Evolutionary conservation across 1,140 invertebrate genomes (phyloP).

Genomic region (Oedothorax gibbosus): DNA sequence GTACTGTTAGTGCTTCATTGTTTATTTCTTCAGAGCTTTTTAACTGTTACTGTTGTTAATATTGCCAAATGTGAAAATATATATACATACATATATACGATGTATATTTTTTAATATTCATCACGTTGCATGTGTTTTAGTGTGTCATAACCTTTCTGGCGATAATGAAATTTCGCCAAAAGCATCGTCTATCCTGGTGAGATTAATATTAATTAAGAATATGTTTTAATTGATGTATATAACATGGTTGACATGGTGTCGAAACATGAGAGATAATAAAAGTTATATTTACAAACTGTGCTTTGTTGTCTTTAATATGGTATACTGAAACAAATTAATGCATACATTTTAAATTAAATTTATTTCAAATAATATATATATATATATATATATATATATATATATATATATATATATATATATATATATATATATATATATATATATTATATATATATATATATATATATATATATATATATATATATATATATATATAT

Average conservation of each 20-base stretch:
- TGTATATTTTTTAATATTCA: slow-evolving; percentile 62
- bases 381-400: too few species aligned
- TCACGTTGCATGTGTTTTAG: slow-evolving; percentile 56
- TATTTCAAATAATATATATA: too few species aligned
- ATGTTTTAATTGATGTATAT: slow-evolving; percentile 60
- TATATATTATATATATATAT: too few species aligned
- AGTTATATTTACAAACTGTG: slow-evolving; percentile 59
- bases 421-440: too few species aligned
- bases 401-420: too few species aligned
- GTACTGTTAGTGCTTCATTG: slow-evolving; percentile 60
- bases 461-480: too few species aligned
- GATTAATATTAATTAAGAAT: slow-evolving; percentile 41
- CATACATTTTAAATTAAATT: too few species aligned
- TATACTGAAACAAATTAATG: too few species aligned
- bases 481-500: too few species aligned
- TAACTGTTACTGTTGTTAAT: slow-evolving; percentile 61
- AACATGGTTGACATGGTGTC: slow-evolving; percentile 58
- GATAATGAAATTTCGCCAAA: slow-evolving; percentile 25
- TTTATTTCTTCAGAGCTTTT: slow-evolving; percentile 60
- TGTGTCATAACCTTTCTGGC: slow-evolving; percentile 56
- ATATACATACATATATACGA: slow-evolving; percentile 58
- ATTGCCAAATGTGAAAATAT: slow-evolving; percentile 54
- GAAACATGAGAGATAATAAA: slow-evolving; percentile 58
- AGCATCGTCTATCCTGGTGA: slow-evolving; percentile 51
- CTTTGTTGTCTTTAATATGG: background rate